These are phyloP conservation scores for Odontophorus gujanensis DNA, from an alignment of 2,113 vertebrate species.

Conservation along the genomic window DNA sequence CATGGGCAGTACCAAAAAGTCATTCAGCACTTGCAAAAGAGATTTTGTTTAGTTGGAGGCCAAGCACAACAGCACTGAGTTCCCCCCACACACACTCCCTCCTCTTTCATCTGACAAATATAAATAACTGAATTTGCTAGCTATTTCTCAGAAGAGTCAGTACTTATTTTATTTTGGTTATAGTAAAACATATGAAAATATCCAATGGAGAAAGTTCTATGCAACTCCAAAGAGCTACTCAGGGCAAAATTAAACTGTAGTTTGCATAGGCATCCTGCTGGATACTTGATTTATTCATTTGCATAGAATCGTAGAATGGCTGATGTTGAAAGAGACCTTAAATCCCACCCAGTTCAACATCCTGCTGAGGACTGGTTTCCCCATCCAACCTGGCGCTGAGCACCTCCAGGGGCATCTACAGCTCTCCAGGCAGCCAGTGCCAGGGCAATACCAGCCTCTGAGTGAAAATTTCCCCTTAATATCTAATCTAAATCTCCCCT, in stretches of 20 bases:
- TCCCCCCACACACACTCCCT: neutral
- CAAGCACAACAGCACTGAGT: slow-evolving; percentile 56
- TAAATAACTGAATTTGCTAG: neutral
- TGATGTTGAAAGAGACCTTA: neutral
- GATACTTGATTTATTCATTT: neutral
- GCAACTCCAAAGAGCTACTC: neutral
- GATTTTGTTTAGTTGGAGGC: slow-evolving; percentile 21
- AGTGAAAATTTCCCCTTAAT: neutral
- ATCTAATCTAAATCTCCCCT: neutral
- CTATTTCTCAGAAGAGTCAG: neutral
- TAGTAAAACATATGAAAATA: slow-evolving; percentile 15
- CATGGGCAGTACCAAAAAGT: slow-evolving; percentile 16
- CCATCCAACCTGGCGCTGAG: neutral
- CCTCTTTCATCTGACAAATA: slow-evolving; percentile 55
- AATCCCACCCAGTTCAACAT: neutral
- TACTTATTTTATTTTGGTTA: slow-evolving; percentile 10
- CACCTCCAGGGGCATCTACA: neutral
- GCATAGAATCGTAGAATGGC: neutral
- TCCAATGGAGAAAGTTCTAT: neutral
- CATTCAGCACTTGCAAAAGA: slow-evolving; percentile 12
- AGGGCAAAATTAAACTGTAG: neutral
- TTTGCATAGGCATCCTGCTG: neutral
- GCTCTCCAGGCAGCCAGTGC: neutral
- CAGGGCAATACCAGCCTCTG: neutral
- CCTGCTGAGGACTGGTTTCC: neutral